These are phyloP conservation scores for Homarus gammarus DNA, from an alignment of 2,888 invertebrate species.

Conservation along the genomic window DNA sequence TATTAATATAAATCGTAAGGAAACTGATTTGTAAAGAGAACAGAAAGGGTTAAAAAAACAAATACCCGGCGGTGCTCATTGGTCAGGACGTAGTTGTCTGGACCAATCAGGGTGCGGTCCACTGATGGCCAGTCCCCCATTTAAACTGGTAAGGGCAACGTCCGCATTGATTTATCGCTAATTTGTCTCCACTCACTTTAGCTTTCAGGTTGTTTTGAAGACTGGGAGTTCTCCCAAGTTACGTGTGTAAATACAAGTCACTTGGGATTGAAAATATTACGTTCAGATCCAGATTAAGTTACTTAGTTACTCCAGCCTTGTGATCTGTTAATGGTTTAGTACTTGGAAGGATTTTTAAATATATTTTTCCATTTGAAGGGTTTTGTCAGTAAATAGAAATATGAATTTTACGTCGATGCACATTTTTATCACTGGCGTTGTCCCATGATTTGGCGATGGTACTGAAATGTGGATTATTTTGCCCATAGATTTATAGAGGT, in stretches of 20 bases:
- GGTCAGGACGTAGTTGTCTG: constrained; percentile 63
- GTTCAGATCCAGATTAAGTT: too few species aligned
- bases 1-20: constrained; percentile 14
- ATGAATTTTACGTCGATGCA: too few species aligned
- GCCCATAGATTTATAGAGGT: too few species aligned
- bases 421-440: too few species aligned
- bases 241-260: neutral
- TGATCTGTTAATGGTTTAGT: too few species aligned
- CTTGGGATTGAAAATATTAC: neutral
- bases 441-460: too few species aligned
- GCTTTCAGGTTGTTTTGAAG: constrained; percentile 62
- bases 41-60: constrained; percentile 17
- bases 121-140: constrained; percentile 50
- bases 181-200: constrained; percentile 59
- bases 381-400: too few species aligned
- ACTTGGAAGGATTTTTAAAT: too few species aligned
- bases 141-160: constrained; percentile 58
- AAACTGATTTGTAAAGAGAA: neutral
- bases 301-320: too few species aligned
- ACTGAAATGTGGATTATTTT: too few species aligned
- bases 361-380: too few species aligned
- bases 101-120: constrained; percentile 56
- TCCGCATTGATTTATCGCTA: constrained; percentile 66
- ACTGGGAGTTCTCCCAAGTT: neutral
- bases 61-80: constrained; percentile 32